A percentile compares a stretch with the other conserved stretches of the same genome.
Evolutionary conservation across 2,797 vertebrate species (phyloP).

Genomic region (Rhynchotus rufescens): DNA sequence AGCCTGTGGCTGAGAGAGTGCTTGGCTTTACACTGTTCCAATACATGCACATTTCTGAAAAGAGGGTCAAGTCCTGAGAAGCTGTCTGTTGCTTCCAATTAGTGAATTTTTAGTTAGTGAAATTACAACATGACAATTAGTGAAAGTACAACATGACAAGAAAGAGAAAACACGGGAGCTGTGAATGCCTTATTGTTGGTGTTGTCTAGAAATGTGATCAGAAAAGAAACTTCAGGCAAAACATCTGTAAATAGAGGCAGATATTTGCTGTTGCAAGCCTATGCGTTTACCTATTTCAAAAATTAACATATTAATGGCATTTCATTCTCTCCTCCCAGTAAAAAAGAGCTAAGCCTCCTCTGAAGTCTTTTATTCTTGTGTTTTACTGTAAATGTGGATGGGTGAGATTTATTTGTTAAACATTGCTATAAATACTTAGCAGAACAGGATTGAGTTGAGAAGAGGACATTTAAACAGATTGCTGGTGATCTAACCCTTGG

Average conservation of each 20-base stretch:
- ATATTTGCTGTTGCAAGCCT: neutral
- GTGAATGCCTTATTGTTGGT: neutral
- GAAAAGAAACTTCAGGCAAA: neutral
- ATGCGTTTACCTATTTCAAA: neutral
- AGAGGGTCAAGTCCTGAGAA: neutral
- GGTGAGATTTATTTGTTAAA: slow-evolving; percentile 45
- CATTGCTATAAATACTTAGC: slow-evolving; percentile 39
- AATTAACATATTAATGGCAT: neutral
- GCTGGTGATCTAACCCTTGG: slow-evolving; percentile 27
- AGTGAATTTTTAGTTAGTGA: no score
- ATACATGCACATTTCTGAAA: rapidly evolving
- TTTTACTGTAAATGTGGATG: neutral
- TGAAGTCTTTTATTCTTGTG: neutral
- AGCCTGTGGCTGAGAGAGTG: neutral
- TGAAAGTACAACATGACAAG: neutral
- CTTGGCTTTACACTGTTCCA: neutral
- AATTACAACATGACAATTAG: neutral
- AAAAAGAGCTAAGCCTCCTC: neutral
- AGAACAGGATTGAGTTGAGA: neutral
- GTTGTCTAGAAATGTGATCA: neutral
- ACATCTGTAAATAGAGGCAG: slow-evolving; percentile 32
- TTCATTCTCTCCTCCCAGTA: neutral
- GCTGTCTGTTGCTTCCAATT: neutral
- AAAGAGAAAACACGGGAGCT: neutral
- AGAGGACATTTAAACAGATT: slow-evolving; percentile 26